phyloP scores from a whole-genome alignment of 2,113 vertebrate species.

The Paedocypris sp. region DNA sequence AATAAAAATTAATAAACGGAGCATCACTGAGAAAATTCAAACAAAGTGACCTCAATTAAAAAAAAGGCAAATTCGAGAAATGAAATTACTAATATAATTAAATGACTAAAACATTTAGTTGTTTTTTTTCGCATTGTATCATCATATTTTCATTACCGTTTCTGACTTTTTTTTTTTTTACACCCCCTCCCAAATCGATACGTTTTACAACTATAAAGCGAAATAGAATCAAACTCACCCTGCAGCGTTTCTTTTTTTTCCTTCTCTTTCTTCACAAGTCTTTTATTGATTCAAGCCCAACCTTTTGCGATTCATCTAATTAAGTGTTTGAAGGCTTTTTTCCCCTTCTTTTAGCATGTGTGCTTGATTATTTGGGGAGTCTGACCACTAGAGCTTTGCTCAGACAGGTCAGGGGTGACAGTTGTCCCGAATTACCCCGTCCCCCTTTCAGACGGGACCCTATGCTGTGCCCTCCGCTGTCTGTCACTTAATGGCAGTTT shows the following conservation, averaged over 20 bases:
- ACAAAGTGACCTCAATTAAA: no score
- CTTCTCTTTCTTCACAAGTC: constrained; percentile 30
- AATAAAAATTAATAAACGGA: constrained; percentile 5
- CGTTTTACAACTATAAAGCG: constrained; percentile 32
- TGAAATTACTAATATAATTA: no score
- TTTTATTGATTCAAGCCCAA: constrained; percentile 58
- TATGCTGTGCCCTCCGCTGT: constrained; percentile 71
- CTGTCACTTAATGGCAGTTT: constrained; percentile 83
- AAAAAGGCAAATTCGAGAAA: no score
- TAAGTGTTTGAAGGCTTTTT: constrained; percentile 53
- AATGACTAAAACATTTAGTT: no score
- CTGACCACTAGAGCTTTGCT: constrained; percentile 77
- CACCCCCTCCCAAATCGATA: constrained; percentile 5
- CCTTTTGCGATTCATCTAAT: constrained; percentile 56
- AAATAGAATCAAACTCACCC: constrained; percentile 42
- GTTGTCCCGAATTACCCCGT: constrained; percentile 88
- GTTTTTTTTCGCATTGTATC: background rate
- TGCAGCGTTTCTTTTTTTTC: constrained; percentile 30
- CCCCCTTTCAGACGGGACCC: constrained; percentile 70
- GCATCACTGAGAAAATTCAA: no score
- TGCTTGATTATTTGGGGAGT: constrained; percentile 67
- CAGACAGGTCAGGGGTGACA: constrained; percentile 87
- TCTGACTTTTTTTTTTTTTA: background rate
- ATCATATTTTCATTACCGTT: background rate
- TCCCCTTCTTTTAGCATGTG: constrained; percentile 70